Base-by-base conservation (phyloP, 2,113 vertebrate species). In the Heloderma charlesbogerti region DNA sequence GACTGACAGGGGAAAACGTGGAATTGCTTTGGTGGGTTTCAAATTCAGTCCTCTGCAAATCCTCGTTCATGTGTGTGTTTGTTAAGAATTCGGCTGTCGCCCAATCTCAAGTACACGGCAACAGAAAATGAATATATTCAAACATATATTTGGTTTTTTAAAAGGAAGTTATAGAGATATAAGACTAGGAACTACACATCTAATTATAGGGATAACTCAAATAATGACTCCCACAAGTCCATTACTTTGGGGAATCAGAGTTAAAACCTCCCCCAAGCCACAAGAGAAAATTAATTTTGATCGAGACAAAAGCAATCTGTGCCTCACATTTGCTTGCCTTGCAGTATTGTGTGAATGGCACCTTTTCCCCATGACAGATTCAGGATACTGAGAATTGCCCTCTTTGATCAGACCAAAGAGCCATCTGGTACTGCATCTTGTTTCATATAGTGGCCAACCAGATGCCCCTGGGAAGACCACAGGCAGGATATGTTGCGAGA, bases 191-290 rank as follows among this genome's bases (percentile, higher is more conserved):
- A 80, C 81, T 54, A n/a, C 0, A 3, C 0, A 34, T 51, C 34
- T 69, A 95, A 74, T 31, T 89, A 91, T 40, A 84, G 31, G 34
- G 6, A 45, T 84, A 31, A 69, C 25, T 51, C 40, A 87, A 67
- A 63, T 0, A 0, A 0, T 48, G 63, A 48, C 0, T 10, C 7
- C 37, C 29, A 6, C 2, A 86, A 91, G 1, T 2, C 89, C 93
- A 84, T 88, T 25, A 34, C 25, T 91, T 88, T 63, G 81, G 37
- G 10, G 45, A 74, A 91, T 34, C 29, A 37, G 0, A 0, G 1
- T 4, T 69, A 72, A 69, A 69, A 87, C 79, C 48, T 88, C 43
- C 57, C 9, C 82, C 86, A 90, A 1, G 3, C 37, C 22, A 40
- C 7, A 78, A 12, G 43, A 0, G 27, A 85, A 57, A 88, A 89